Evolutionary conservation across 2,113 vertebrate species (phyloP).

Genomic region (Chaetorhynchus papuensis): DNA sequence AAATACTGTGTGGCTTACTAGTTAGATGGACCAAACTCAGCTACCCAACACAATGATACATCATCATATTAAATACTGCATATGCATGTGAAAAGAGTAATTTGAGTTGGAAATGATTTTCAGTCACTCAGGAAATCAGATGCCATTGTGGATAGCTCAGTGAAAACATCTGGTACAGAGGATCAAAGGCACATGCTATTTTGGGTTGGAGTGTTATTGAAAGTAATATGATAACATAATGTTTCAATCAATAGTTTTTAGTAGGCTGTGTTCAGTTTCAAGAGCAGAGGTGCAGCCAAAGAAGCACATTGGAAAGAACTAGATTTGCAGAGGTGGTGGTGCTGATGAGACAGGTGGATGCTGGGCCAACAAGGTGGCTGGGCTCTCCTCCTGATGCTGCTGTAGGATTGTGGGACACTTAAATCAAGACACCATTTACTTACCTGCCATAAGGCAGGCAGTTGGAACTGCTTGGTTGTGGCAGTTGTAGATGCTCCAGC

Average conservation of each 20-base stretch:
- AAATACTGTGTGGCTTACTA: neutral
- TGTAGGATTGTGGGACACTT: neutral
- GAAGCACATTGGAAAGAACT: neutral
- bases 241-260: conserved; percentile 18
- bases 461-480: neutral
- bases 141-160: neutral
- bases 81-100: neutral
- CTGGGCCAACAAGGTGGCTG: rapidly evolving
- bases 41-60: neutral
- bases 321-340: neutral
- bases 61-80: neutral
- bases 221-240: conserved; percentile 22
- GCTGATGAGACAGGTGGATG: neutral
- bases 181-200: conserved; percentile 34
- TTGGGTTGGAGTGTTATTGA: neutral
- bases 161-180: conserved; percentile 17
- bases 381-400: neutral
- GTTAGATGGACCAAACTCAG: neutral
- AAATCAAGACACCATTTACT: neutral
- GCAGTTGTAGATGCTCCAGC: neutral
- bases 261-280: neutral
- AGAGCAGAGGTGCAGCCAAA: neutral
- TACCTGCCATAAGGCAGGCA: neutral
- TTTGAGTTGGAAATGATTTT: conserved; percentile 8
- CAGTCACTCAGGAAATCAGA: conserved; percentile 12